Evolutionary conservation across 2,888 invertebrate genomes (phyloP).

Genomic region (Gastrophysa polygoni): DNA sequence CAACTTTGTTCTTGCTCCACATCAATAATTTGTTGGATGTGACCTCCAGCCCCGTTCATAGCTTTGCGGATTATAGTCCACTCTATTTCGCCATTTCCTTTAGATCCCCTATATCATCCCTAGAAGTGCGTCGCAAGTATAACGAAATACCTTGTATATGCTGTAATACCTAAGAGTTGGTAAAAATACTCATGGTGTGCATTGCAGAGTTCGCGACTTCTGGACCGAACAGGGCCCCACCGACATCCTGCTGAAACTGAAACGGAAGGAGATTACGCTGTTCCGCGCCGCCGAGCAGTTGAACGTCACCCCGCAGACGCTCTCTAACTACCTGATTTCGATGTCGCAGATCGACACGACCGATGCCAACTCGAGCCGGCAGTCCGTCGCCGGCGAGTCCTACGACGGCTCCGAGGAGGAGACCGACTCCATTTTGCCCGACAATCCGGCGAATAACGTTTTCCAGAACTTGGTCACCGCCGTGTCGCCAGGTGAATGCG

Average conservation of each 20-base stretch:
- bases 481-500: conserved; percentile 4
- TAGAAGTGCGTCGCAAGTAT: too few relatives aligned
- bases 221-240: conserved; percentile 81
- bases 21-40: too few relatives aligned
- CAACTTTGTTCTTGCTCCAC: too few relatives aligned
- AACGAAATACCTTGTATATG: too few relatives aligned
- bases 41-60: too few relatives aligned
- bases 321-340: conserved; percentile 73
- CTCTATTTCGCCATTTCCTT: too few relatives aligned
- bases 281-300: conserved; percentile 76
- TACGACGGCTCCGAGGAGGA: conserved; percentile 59
- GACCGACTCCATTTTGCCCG: conserved; percentile 59
- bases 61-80: too few relatives aligned
- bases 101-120: too few relatives aligned
- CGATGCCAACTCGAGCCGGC: conserved; percentile 56
- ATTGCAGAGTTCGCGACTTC: conserved; percentile 69
- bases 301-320: conserved; percentile 75
- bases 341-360: conserved; percentile 61
- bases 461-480: conserved; percentile 43
- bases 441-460: conserved; percentile 55
- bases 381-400: conserved; percentile 55
- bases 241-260: conserved; percentile 72
- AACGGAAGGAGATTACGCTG: conserved; percentile 73
- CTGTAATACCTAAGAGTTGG: too few relatives aligned
- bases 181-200: neutral